Base-by-base conservation (phyloP, 2,797 vertebrate species). In the Leuciscus waleckii region DNA sequence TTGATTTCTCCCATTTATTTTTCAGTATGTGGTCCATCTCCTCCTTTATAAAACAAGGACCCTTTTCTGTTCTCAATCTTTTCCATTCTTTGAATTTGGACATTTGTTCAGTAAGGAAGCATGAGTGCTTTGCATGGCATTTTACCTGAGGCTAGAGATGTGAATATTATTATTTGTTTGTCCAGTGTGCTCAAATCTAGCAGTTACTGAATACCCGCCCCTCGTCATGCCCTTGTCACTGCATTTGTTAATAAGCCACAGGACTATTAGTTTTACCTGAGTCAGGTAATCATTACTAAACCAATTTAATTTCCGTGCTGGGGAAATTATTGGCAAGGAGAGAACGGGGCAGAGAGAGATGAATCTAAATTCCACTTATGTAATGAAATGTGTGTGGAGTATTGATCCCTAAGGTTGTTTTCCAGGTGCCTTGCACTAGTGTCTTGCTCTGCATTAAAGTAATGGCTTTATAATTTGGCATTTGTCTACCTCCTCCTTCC, bases 261-360 rank as follows among this genome's bases (percentile, higher is more conserved):
- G 94, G 95, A 97, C 85, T 75, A 80, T 95, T 94, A 93, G 94
- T 95, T 97, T 95, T 94, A 95, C 95, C 95, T 92, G 94, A 96
- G 95, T 97, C 96, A 97, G 95, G 95, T 96, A 97, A 97, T 98
- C 97, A 96, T 97, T 97, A 94, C 96, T 97, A 98, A 98, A 95
- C 95, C 94, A 96, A 96, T 98, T 96, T 94, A 85, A 85, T 81
- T 92, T 92, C 89, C 87, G 13, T 83, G 92, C 91, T 88, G 91
- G 93, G 91, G 90, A 90, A 93, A 92, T 94, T 94, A 94, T 92
- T 94, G 92, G 93, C 93, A 94, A 92, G 82, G 89, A 86, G 58
- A 91, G 95, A 95, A 93, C 93, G 94, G 94, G 95, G 92, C 92
- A 94, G 92, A 93, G 87, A 91, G 90, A 91, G 93, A 96, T 94